These are phyloP conservation scores for Drosophila truncata DNA, from an alignment of 1,140 invertebrate genomes.

Conservation along the genomic window DNA sequence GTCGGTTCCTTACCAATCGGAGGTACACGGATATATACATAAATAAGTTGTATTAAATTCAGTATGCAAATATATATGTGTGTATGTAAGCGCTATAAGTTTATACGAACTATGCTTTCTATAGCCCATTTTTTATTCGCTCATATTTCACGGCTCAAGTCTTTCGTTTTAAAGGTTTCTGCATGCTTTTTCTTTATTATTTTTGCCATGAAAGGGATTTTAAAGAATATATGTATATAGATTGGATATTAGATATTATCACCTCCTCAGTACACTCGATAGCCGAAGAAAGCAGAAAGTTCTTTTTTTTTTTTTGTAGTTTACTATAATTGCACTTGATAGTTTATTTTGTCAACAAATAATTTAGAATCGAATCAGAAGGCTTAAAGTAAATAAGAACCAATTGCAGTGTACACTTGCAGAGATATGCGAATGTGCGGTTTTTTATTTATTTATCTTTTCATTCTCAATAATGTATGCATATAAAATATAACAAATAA, in stretches of 20 bases:
- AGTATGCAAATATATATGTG: constrained; percentile 60
- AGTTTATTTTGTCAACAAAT: constrained; percentile 37
- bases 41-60: constrained; percentile 47
- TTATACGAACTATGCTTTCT: constrained; percentile 32
- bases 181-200: constrained; percentile 1
- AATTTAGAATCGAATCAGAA: background rate
- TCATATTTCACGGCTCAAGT: constrained; percentile 60
- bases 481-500: constrained; percentile 78
- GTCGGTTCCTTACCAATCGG: constrained; percentile 46
- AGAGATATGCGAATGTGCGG: constrained; percentile 48
- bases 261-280: constrained; percentile 26
- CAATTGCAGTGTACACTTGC: constrained; percentile 44
- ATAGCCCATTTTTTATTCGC: constrained; percentile 18
- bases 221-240: constrained; percentile 2
- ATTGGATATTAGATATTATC: constrained; percentile 14
- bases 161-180: constrained; percentile 72
- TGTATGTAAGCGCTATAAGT: constrained; percentile 34
- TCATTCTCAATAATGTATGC: constrained; percentile 73
- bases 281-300: constrained; percentile 73
- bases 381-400: constrained; percentile 4
- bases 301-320: constrained; percentile 67
- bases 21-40: constrained; percentile 51
- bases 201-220: constrained; percentile 22
- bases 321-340: constrained; percentile 81
- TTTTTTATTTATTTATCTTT: constrained; percentile 59